phyloP scores from a whole-genome alignment of 2,888 invertebrate species.

The Noctua pronuba region DNA sequence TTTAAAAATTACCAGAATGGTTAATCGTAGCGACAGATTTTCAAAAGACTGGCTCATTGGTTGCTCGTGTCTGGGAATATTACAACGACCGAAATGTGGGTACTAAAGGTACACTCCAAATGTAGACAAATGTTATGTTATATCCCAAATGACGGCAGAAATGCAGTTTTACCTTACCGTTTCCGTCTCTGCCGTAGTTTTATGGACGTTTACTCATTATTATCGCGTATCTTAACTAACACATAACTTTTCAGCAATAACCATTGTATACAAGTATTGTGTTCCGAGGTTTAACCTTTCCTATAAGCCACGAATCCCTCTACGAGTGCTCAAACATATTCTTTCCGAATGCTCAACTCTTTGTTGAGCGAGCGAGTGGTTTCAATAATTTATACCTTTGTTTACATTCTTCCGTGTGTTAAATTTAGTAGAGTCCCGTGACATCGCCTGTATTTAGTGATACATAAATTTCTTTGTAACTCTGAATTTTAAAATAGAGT shows the following conservation, averaged over 20 bases:
- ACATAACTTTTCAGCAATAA: background rate
- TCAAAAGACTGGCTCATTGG: background rate
- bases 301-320: background rate
- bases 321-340: background rate
- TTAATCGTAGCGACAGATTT: background rate
- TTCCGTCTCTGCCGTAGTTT: background rate
- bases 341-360: background rate
- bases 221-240: background rate
- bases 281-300: background rate
- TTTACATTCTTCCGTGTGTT: conserved; percentile 16
- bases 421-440: conserved; percentile 6
- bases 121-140: background rate
- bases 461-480: conserved; percentile 15
- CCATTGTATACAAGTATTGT: background rate
- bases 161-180: background rate
- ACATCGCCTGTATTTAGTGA: conserved; percentile 5
- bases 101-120: background rate
- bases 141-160: background rate
- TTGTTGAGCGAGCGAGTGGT: background rate
- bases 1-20: background rate
- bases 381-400: conserved; percentile 42
- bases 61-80: background rate
- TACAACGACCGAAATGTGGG: background rate
- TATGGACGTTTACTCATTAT: background rate
- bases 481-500: conserved; percentile 11